Evolutionary conservation across 2,888 invertebrate species (phyloP).

Genomic region (Caenorhabditis sp.): DNA sequence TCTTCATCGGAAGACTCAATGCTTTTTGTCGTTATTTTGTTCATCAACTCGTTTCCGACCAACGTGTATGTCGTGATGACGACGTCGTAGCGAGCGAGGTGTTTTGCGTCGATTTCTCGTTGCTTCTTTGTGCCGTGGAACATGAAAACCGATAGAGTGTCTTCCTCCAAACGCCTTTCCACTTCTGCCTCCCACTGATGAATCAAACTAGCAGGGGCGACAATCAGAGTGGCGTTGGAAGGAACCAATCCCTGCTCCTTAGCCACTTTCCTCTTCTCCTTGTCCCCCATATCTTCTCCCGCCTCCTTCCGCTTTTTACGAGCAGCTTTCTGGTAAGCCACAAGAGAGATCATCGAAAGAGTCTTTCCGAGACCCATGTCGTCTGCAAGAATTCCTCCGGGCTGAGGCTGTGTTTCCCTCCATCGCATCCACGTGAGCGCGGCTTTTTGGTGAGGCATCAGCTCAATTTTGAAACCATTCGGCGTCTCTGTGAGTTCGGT

Average conservation of each 20-base stretch:
- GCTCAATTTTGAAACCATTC: constrained; percentile 71
- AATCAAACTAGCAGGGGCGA: constrained; percentile 94
- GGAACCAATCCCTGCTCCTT: constrained; percentile 73
- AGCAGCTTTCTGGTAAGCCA: constrained; percentile 83
- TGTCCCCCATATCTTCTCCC: constrained; percentile 60
- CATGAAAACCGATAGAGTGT: constrained; percentile 87
- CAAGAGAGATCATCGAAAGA: constrained; percentile 84
- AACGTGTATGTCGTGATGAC: constrained; percentile 94
- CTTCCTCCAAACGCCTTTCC: constrained; percentile 85
- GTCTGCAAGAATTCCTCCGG: constrained; percentile 90
- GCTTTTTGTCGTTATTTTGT: constrained; percentile 62
- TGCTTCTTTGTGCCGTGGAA: constrained; percentile 90
- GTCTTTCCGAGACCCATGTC: constrained; percentile 86
- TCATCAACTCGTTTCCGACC: constrained; percentile 84
- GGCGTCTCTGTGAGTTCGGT: constrained; percentile 73
- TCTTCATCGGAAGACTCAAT: constrained; percentile 31
- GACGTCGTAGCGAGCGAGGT: constrained; percentile 86
- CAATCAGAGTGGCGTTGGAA: constrained; percentile 87
- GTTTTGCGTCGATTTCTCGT: constrained; percentile 72
- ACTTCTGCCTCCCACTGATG: constrained; percentile 91
- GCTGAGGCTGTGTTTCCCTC: constrained; percentile 90
- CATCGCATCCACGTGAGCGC: constrained; percentile 93
- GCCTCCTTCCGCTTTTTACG: constrained; percentile 56
- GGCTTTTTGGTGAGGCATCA: constrained; percentile 84
- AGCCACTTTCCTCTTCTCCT: constrained; percentile 55